A percentile compares a stretch with the other conserved stretches of the same genome.
These are phyloP conservation scores for Delia radicum DNA, from an alignment of 1,140 invertebrate genomes.

Conservation along the genomic window DNA sequence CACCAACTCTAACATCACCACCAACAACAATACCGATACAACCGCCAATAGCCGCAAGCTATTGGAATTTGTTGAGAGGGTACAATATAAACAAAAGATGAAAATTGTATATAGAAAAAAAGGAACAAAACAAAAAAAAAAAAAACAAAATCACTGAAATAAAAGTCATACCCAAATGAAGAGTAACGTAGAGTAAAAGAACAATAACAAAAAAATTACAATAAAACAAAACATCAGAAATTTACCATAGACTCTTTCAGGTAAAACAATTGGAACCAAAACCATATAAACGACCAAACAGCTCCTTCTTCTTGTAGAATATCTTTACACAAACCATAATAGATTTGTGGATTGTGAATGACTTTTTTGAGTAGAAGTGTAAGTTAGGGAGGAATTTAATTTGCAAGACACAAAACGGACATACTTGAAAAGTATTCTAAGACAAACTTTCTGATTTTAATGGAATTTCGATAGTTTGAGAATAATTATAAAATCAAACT, in stretches of 20 bases:
- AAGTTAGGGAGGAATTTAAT: too few species aligned
- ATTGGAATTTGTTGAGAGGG: slow-evolving; percentile 21
- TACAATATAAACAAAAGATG: slow-evolving; percentile 18
- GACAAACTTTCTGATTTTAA: too few species aligned
- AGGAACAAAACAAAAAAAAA: slow-evolving; percentile 11
- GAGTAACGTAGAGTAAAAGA: not conserved
- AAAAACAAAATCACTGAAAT: slow-evolving; percentile 16
- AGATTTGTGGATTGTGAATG: not conserved
- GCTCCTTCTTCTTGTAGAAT: not conserved
- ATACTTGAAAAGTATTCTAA: too few species aligned
- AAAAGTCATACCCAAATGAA: not conserved
- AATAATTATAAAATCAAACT: too few species aligned
- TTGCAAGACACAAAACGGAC: too few species aligned
- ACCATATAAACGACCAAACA: too few species aligned
- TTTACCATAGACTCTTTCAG: not conserved
- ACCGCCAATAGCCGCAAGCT: slow-evolving; percentile 1
- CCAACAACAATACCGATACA: slow-evolving; percentile 19
- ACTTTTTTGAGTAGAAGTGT: not conserved
- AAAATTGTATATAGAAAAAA: not conserved
- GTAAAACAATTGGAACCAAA: not conserved
- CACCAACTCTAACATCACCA: slow-evolving; percentile 3
- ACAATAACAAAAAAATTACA: not conserved
- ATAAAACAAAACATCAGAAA: not conserved
- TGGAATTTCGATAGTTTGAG: too few species aligned
- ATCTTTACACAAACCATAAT: not conserved